phyloP scores from a whole-genome alignment of 2,113 vertebrate genomes.

The Rhinolophus sinicus region DNA sequence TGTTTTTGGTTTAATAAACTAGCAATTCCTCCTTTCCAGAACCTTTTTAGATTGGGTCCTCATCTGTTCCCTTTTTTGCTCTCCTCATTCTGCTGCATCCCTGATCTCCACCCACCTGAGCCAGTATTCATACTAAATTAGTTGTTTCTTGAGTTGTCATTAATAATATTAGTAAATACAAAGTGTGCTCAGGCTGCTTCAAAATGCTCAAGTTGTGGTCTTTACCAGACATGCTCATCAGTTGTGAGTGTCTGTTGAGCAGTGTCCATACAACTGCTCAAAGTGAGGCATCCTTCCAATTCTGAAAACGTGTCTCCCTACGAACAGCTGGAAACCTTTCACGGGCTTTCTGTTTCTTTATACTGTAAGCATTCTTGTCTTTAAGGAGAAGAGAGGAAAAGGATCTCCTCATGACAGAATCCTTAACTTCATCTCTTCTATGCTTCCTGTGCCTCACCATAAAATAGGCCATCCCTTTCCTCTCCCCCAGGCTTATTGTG shows the following conservation, averaged over 20 bases:
- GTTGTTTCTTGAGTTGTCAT: not conserved
- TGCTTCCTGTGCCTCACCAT: not conserved
- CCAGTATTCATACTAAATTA: not conserved
- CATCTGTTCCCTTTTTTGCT: not conserved
- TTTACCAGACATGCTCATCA: not conserved
- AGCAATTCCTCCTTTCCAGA: not conserved
- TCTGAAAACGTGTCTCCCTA: not conserved
- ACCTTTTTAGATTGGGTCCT: not conserved
- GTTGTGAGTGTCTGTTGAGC: not conserved
- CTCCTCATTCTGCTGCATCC: not conserved
- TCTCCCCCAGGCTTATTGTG: not conserved
- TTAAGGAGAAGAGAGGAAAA: not conserved
- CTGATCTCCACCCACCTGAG: not conserved
- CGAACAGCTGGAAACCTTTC: not conserved
- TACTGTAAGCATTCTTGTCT: not conserved
- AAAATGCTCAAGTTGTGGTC: not conserved
- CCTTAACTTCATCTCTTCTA: not conserved
- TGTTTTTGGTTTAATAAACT: not conserved
- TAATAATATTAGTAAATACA: not conserved
- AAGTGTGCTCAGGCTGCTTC: not conserved
- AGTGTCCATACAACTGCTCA: not conserved
- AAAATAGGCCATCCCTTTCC: not conserved
- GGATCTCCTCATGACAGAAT: not conserved
- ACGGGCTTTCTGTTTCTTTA: not conserved
- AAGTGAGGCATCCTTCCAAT: fast-evolving